A percentile compares a stretch with the other conserved stretches of the same genome.
These are phyloP conservation scores for Lithobates pipiens DNA, from an alignment of 2,797 vertebrate species.

Conservation along the genomic window DNA sequence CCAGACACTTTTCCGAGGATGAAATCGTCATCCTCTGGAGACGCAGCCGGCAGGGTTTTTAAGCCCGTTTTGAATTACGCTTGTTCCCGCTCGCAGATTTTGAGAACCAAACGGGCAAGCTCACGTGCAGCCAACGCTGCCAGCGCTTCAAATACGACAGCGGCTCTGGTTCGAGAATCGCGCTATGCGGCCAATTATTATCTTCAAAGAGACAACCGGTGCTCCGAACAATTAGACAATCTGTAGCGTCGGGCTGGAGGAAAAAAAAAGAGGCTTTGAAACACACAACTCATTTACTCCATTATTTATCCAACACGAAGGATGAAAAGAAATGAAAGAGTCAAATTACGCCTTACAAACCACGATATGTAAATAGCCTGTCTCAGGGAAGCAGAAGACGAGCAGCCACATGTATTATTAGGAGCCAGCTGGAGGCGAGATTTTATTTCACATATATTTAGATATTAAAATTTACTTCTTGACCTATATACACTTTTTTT, in stretches of 20 bases:
- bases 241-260: conserved; percentile 26
- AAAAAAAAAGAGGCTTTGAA: conserved; percentile 32
- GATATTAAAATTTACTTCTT: neutral
- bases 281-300: conserved; percentile 41
- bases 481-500: neutral
- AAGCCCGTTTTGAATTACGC: conserved; percentile 21
- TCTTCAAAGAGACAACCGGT: conserved; percentile 12
- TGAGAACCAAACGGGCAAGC: neutral
- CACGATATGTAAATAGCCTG: conserved; percentile 70
- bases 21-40: conserved; percentile 40
- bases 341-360: conserved; percentile 38
- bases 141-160: conserved; percentile 38
- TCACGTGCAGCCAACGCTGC: conserved; percentile 10
- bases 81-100: conserved; percentile 4
- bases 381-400: conserved; percentile 25
- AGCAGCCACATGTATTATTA: neutral
- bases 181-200: conserved; percentile 14
- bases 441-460: neutral
- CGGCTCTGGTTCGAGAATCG: neutral
- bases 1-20: neutral
- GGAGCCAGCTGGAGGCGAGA: neutral
- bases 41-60: neutral
- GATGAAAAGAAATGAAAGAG: conserved; percentile 35
- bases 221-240: conserved; percentile 50
- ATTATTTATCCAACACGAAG: conserved; percentile 44